phyloP scores from a whole-genome alignment of 2,888 invertebrate species.

The Lasius platythorax region DNA sequence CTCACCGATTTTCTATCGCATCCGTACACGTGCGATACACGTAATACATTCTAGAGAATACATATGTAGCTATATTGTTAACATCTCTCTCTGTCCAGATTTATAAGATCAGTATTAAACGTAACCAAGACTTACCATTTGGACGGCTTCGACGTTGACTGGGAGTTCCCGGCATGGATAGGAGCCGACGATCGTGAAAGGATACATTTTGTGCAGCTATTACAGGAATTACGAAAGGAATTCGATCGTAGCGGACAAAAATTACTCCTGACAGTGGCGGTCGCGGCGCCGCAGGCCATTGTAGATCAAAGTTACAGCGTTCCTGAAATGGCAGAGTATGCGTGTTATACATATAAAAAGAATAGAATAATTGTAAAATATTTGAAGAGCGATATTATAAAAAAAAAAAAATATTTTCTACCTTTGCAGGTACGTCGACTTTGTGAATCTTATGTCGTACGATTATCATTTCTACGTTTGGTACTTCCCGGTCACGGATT shows the following conservation, averaged over 20 bases:
- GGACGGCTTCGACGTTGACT: constrained; percentile 93
- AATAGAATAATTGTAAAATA: neutral
- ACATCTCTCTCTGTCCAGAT: constrained; percentile 81
- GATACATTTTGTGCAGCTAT: constrained; percentile 91
- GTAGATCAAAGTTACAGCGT: constrained; percentile 93
- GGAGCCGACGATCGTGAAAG: constrained; percentile 87
- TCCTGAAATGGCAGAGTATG: constrained; percentile 91
- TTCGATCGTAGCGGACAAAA: constrained; percentile 88
- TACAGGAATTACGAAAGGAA: constrained; percentile 91
- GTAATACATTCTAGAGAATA: neutral
- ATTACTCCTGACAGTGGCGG: constrained; percentile 91
- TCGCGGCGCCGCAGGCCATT: constrained; percentile 92
- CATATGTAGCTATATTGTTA: constrained; percentile 20
- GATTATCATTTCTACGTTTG: constrained; percentile 94
- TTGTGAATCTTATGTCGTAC: constrained; percentile 96
- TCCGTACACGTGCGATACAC: constrained; percentile 58
- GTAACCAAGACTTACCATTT: constrained; percentile 87
- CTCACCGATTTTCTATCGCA: constrained; percentile 76
- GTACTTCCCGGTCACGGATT: constrained; percentile 93
- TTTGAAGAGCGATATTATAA: neutral
- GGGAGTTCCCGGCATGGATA: constrained; percentile 93
- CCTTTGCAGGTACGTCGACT: constrained; percentile 90
- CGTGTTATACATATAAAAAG: constrained; percentile 38
- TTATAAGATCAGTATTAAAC: constrained; percentile 87
- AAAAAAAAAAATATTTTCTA: constrained; percentile 58